Evolutionary conservation across 37 sponge, comb jelly and placozoan genomes (phyloP).

Genomic region (Chondrilla cf. caribensis): DNA sequence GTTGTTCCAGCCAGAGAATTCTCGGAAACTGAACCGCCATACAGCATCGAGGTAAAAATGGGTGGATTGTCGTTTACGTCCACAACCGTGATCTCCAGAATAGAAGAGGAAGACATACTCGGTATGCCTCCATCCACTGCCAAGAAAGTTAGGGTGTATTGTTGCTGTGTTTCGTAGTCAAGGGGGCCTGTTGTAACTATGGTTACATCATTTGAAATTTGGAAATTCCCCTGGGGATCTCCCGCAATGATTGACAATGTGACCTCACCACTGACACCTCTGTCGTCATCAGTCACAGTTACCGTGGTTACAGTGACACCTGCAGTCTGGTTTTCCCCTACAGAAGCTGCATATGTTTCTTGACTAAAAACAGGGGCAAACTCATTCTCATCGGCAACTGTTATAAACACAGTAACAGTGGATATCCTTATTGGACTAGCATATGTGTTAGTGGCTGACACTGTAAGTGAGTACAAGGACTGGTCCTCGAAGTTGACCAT

Average conservation of each 20-base stretch:
- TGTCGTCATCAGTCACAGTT: conserved; percentile 48
- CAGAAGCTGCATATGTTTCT: neutral
- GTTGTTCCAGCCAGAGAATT: conserved; percentile 34
- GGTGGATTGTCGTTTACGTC: conserved; percentile 75
- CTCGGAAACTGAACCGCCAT: conserved; percentile 42
- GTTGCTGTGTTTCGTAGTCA: conserved; percentile 23
- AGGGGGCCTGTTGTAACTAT: neutral
- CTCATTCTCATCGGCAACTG: conserved; percentile 51
- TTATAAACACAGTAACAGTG: neutral
- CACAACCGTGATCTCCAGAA: conserved; percentile 25
- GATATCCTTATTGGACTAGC: neutral
- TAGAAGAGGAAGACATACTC: conserved; percentile 34
- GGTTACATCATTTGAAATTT: neutral
- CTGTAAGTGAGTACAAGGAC: neutral
- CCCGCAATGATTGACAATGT: conserved; percentile 25
- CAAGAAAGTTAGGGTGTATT: conserved; percentile 33
- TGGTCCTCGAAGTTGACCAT: conserved; percentile 23
- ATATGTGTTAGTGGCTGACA: neutral
- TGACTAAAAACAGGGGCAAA: conserved; percentile 48
- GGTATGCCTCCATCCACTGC: conserved; percentile 63
- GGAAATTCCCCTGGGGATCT: neutral
- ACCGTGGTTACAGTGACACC: conserved; percentile 22
- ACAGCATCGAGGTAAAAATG: conserved; percentile 31
- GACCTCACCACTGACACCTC: conserved; percentile 45
- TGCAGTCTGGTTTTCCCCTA: conserved; percentile 35